Percentiles rank a stretch among this genome's conserved stretches.
phyloP scores from a whole-genome alignment of 1,140 invertebrate genomes.

The Arion vulgaris region DNA sequence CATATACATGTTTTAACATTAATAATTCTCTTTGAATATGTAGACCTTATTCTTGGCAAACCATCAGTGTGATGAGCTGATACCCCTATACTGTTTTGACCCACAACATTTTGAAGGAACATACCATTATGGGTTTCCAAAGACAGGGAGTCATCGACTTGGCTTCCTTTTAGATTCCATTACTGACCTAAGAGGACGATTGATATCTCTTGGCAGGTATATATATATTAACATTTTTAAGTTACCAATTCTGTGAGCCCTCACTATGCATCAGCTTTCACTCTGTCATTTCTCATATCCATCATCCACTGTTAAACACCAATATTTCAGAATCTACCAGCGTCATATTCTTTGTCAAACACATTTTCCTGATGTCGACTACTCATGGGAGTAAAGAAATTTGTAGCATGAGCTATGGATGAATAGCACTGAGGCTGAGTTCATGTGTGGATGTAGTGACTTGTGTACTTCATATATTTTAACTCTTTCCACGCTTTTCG shows the following conservation, averaged over 20 bases:
- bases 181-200: conserved; percentile 57
- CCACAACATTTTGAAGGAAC: conserved; percentile 67
- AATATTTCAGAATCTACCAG: background rate
- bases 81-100: conserved; percentile 72
- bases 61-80: conserved; percentile 54
- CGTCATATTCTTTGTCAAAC: too few relatives aligned
- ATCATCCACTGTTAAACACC: background rate
- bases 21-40: background rate
- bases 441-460: too few relatives aligned
- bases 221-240: background rate
- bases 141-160: conserved; percentile 66
- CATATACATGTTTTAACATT: conserved; percentile 5
- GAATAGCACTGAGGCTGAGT: too few relatives aligned
- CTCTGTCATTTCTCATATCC: background rate
- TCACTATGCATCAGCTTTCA: background rate
- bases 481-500: too few relatives aligned
- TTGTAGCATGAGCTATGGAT: too few relatives aligned
- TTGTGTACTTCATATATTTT: too few relatives aligned
- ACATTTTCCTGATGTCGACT: too few relatives aligned
- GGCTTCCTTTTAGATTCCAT: conserved; percentile 68
- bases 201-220: conserved; percentile 58
- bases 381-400: too few relatives aligned
- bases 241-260: background rate
- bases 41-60: conserved; percentile 52
- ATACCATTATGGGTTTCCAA: conserved; percentile 67